Base-by-base conservation (phyloP, 2,888 invertebrate genomes). In the Papilio protenor region DNA sequence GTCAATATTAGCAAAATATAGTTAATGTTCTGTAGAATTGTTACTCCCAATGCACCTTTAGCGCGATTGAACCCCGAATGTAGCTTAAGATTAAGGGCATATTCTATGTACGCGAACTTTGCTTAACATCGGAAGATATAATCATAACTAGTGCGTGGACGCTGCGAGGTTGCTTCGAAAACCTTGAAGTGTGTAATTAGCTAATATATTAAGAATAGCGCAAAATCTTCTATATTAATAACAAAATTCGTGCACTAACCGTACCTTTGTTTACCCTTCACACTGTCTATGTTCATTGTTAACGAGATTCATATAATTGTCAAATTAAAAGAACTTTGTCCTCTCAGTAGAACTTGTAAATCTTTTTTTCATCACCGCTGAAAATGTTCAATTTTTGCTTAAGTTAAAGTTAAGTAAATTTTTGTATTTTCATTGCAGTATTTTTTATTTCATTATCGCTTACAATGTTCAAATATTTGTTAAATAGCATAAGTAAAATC, bases 391-490 rank as follows among this genome's bases (percentile, higher is more conserved):
- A 45, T 21, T n/a, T 57, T 21, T 57, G 21, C 21, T 52, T 57
- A 21, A 57, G 57, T 57, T 57, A 21, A 57, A 57, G 21, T 57
- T 57, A 57, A 21, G 11, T 66, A n/a, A 66, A 66, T 45, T 66
- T 45, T 40, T 66, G 40, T 66, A 66, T 45, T 66, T 45, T 21
- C 21, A 12, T 66, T 40, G 66, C 57, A 57, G 57, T 57, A 57
- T 57, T 57, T 57, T 21, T 57, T 40, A 45, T 40, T 66, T 64
- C 40, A 64, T 64, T 64, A 33, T 40, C 40, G 64, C 33, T 64
- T 33, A 33, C 61, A 61, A 57, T 57, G 57, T 57, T 57, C 57
- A 57, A 57, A 59, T 64, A 21, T 66, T 66, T n/a, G n/a, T 66
- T 66, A n/a, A 45, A 40, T 45, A n/a, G n/a, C 45, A 21, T 66